phyloP scores from a whole-genome alignment of 2,888 invertebrate species.

The Ariolimax columbianus region DNA sequence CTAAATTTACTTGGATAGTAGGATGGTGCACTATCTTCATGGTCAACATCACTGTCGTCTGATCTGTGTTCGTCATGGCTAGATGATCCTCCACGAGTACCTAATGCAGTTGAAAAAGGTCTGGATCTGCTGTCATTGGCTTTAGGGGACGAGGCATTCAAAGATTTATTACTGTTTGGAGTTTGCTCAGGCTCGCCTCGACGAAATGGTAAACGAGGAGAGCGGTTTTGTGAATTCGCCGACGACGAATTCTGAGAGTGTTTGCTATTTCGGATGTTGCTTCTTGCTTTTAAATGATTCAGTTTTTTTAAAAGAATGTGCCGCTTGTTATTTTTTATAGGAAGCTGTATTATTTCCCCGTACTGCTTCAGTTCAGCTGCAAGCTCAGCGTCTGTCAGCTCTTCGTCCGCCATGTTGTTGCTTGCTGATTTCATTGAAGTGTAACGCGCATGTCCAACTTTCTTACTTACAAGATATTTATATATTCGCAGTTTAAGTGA shows the following conservation, averaged over 20 bases:
- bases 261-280: conserved; percentile 8
- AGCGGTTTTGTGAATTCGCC: conserved; percentile 50
- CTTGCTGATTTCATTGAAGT: conserved; percentile 18
- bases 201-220: conserved; percentile 54
- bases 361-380: conserved; percentile 63
- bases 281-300: conserved; percentile 66
- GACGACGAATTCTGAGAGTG: not conserved
- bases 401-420: conserved; percentile 69
- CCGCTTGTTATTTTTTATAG: conserved; percentile 65
- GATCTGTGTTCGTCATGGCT: conserved; percentile 54
- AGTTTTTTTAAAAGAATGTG: conserved; percentile 70
- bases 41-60: conserved; percentile 56
- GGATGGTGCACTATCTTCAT: not conserved
- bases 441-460: conserved; percentile 32
- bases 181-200: not conserved
- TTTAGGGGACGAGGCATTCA: not conserved
- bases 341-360: conserved; percentile 68
- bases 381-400: conserved; percentile 66
- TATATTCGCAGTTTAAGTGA: conserved; percentile 25
- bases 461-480: conserved; percentile 2
- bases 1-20: not conserved
- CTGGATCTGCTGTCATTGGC: not conserved
- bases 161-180: not conserved
- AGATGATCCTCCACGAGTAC: conserved; percentile 16
- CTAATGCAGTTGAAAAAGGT: conserved; percentile 1